These are phyloP conservation scores for Unio delphinus DNA, from an alignment of 2,888 invertebrate genomes.

Conservation along the genomic window DNA sequence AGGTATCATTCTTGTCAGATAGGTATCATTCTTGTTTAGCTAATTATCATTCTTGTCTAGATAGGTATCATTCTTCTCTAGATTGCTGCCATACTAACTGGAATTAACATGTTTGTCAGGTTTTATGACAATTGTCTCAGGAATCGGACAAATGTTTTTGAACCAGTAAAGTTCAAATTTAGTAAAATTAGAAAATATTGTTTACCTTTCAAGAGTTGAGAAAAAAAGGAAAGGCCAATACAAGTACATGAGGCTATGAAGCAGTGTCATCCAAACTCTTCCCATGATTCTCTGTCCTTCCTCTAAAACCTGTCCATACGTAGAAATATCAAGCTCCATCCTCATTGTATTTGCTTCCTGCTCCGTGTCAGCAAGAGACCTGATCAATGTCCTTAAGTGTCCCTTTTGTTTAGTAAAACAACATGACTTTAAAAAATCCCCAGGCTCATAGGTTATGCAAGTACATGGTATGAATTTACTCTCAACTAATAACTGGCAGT, in stretches of 20 bases:
- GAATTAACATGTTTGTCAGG: no score
- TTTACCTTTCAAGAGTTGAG: not conserved
- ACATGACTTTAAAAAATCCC: constrained; percentile 35
- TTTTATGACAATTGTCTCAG: no score
- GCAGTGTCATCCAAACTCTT: not conserved
- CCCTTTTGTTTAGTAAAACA: constrained; percentile 10
- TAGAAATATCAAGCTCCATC: not conserved
- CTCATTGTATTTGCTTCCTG: not conserved
- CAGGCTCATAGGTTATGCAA: constrained; percentile 39
- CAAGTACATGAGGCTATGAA: not conserved
- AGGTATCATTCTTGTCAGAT: no score
- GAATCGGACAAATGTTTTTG: no score
- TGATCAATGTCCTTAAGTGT: no score
- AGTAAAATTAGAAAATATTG: not conserved
- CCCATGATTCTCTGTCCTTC: not conserved
- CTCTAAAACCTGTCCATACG: not conserved
- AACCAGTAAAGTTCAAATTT: no score
- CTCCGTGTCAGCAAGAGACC: no score
- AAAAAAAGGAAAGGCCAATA: no score
- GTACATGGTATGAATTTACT: constrained; percentile 19
- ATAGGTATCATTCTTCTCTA: no score
- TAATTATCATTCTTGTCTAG: no score
- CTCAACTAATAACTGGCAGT: constrained; percentile 14
- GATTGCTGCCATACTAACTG: no score
- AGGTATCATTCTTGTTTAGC: no score